Conservation (phyloP, 2,888 invertebrate species). For the Isotomurus palustris region DNA sequence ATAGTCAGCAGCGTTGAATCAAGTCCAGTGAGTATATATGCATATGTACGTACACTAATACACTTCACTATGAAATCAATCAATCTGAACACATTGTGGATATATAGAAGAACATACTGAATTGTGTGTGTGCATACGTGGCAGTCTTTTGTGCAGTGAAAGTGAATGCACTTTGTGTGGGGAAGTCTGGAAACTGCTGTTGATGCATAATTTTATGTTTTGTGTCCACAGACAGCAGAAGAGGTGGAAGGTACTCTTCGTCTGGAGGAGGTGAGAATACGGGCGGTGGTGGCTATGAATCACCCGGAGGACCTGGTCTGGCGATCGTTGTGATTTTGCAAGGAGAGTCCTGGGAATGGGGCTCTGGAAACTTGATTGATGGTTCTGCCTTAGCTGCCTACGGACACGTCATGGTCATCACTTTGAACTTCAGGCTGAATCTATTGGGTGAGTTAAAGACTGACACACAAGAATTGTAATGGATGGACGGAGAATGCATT, state of each 20-base stretch:
- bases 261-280: constrained; percentile 19
- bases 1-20: no score
- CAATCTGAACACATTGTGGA: no score
- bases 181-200: background rate
- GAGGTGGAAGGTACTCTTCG: constrained; percentile 14
- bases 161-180: no score
- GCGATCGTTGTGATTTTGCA: constrained; percentile 80
- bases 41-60: no score
- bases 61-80: no score
- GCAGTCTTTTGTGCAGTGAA: no score
- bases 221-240: constrained; percentile 24
- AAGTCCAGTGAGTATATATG: no score
- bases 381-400: constrained; percentile 86
- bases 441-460: constrained; percentile 61
- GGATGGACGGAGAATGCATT: no score
- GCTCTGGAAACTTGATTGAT: constrained; percentile 95
- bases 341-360: constrained; percentile 95
- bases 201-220: no score
- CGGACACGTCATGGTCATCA: constrained; percentile 78
- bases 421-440: constrained; percentile 76
- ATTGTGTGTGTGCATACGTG: no score
- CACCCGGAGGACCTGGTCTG: constrained; percentile 24
- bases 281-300: background rate
- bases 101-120: no score
- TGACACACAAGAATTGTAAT: background rate